phyloP scores from a whole-genome alignment of 2,113 vertebrate species.

The Saguinus imperator region DNA sequence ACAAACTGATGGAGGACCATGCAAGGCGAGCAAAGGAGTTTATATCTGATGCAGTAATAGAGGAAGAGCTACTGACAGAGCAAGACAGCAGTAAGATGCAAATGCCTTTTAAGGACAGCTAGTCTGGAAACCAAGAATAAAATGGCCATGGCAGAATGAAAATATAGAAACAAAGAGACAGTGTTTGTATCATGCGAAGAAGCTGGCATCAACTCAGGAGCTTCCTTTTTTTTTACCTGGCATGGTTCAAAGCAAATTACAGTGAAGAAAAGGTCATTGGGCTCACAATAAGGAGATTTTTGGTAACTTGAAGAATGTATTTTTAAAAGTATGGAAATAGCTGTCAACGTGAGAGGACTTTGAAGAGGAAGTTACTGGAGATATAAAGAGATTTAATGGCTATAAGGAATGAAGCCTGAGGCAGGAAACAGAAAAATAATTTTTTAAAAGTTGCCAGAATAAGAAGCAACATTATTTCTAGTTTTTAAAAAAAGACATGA shows the following conservation, averaged over 20 bases:
- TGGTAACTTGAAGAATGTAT: background rate
- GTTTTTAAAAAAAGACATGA: background rate
- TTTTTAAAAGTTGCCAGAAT: background rate
- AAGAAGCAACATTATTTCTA: background rate
- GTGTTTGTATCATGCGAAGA: background rate
- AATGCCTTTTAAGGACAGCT: conserved; percentile 2
- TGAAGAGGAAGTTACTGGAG: background rate
- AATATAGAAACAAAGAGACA: background rate
- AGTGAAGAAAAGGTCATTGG: background rate
- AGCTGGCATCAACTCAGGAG: background rate
- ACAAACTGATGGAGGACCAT: background rate
- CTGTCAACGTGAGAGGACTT: background rate
- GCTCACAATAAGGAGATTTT: background rate
- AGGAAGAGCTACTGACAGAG: background rate
- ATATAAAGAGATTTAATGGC: background rate
- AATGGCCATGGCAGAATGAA: background rate
- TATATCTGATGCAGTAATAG: background rate
- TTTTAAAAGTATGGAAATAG: conserved; percentile 32
- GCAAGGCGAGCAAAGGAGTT: background rate
- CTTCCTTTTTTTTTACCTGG: background rate
- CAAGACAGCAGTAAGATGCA: background rate
- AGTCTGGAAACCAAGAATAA: conserved; percentile 4
- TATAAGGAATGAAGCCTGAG: background rate
- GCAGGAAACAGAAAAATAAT: background rate
- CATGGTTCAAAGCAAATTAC: conserved; percentile 15